phyloP scores from a whole-genome alignment of 1,140 invertebrate species.

The Drosophila nikananu region DNA sequence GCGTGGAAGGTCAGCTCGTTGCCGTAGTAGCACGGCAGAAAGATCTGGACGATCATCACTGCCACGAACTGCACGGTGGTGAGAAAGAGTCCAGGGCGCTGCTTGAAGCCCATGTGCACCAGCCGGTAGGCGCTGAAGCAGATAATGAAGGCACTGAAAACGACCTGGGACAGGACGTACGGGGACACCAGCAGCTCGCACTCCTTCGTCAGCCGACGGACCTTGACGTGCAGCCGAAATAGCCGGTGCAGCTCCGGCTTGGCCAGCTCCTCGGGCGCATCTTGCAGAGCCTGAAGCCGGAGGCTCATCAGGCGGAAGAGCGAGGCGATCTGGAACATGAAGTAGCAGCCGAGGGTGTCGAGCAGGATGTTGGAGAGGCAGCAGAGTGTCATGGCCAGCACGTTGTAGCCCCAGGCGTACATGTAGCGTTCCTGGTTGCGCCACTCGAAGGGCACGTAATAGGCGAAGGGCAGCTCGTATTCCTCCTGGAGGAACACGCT shows the following conservation, averaged over 20 bases:
- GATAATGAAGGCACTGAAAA: constrained; percentile 75
- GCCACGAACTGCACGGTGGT: constrained; percentile 68
- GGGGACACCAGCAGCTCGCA: constrained; percentile 68
- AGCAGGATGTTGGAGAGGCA: constrained; percentile 58
- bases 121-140: constrained; percentile 74
- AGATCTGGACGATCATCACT: constrained; percentile 76
- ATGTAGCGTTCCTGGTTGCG: constrained; percentile 48
- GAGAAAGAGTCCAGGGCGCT: constrained; percentile 63
- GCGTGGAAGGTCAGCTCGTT: constrained; percentile 72
- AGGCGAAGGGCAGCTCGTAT: constrained; percentile 69
- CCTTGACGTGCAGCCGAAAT: constrained; percentile 47
- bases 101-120: constrained; percentile 61
- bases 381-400: constrained; percentile 67
- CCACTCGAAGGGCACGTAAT: constrained; percentile 79
- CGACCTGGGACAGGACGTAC: constrained; percentile 68
- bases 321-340: constrained; percentile 67
- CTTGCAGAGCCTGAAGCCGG: constrained; percentile 46
- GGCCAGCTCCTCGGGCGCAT: constrained; percentile 35
- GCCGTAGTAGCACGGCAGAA: constrained; percentile 75
- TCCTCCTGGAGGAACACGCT: constrained; percentile 55
- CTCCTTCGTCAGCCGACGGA: constrained; percentile 27
- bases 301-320: constrained; percentile 61
- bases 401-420: constrained; percentile 70
- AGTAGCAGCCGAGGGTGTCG: constrained; percentile 71
- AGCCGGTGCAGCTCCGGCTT: constrained; percentile 40